Percentiles rank a stretch among this genome's conserved stretches.
phyloP scores from a whole-genome alignment of 1,140 invertebrate genomes.

The Drosophila insularis region DNA sequence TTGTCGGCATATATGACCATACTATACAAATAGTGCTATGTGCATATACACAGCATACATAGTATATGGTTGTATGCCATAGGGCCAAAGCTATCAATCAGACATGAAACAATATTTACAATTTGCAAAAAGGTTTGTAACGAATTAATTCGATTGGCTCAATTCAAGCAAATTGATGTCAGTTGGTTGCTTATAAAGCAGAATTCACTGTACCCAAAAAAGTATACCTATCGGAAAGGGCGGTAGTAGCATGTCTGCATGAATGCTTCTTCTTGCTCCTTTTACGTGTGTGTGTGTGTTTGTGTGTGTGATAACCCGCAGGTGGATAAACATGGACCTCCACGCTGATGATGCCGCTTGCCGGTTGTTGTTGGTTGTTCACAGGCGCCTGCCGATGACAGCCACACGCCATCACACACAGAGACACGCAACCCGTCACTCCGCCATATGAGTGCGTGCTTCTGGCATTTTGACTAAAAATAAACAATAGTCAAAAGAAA shows the following conservation, averaged over 20 bases:
- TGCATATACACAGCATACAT: neutral
- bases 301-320: constrained; percentile 39
- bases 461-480: constrained; percentile 58
- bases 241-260: constrained; percentile 8
- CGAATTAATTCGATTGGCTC: constrained; percentile 55
- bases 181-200: constrained; percentile 10
- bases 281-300: no score
- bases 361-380: neutral
- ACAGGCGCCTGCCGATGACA: constrained; percentile 55
- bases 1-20: constrained; percentile 56
- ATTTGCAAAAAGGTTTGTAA: constrained; percentile 50
- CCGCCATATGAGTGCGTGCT: constrained; percentile 34
- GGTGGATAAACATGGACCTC: constrained; percentile 49
- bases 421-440: constrained; percentile 49
- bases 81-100: constrained; percentile 58
- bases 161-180: constrained; percentile 32
- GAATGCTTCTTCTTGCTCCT: constrained; percentile 34
- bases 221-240: neutral
- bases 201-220: constrained; percentile 25
- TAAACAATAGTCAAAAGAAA: constrained; percentile 58
- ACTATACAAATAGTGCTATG: neutral
- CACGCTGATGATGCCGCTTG: neutral
- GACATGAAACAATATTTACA: constrained; percentile 75
- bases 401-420: constrained; percentile 35
- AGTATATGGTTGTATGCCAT: neutral